phyloP scores from a whole-genome alignment of 2,888 invertebrate species.

The Deilephila elpenor region DNA sequence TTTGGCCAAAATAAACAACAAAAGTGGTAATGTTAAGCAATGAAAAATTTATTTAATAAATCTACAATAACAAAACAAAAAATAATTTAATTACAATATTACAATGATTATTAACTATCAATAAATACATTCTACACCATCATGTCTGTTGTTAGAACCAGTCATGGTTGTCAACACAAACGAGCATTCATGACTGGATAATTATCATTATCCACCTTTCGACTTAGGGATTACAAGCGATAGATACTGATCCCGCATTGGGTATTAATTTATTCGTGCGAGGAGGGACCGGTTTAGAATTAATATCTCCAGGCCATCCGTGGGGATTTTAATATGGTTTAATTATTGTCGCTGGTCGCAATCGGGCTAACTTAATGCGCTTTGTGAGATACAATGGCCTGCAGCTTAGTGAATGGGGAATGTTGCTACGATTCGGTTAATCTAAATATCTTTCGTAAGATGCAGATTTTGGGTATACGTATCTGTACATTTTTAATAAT shows the following conservation, averaged over 20 bases:
- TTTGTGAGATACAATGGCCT: not conserved
- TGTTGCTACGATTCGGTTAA: not conserved
- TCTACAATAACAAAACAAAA: no score
- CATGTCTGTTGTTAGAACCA: not conserved
- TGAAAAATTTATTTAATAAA: no score
- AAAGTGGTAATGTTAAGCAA: no score
- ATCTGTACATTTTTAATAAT: no score
- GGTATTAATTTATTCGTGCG: slow-evolving; percentile 15
- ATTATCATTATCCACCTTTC: slow-evolving; percentile 3
- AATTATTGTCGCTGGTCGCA: slow-evolving; percentile 30
- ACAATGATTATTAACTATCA: no score
- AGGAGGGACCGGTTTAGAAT: not conserved
- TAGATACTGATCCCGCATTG: not conserved
- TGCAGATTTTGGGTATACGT: no score
- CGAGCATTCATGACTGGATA: not conserved
- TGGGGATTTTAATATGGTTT: slow-evolving; percentile 19
- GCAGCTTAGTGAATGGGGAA: not conserved
- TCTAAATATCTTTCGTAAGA: no score
- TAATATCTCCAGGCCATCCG: slow-evolving; percentile 24
- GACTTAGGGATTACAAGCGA: not conserved
- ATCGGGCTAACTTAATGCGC: slow-evolving; percentile 17
- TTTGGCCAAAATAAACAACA: no score
- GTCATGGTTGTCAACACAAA: not conserved
- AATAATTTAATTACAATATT: no score
- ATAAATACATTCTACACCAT: no score